Percentiles rank a stretch among this genome's conserved stretches.
Evolutionary conservation across 2,113 vertebrate genomes (phyloP).

Genomic region (Sinocyclocheilus rhinocerous): DNA sequence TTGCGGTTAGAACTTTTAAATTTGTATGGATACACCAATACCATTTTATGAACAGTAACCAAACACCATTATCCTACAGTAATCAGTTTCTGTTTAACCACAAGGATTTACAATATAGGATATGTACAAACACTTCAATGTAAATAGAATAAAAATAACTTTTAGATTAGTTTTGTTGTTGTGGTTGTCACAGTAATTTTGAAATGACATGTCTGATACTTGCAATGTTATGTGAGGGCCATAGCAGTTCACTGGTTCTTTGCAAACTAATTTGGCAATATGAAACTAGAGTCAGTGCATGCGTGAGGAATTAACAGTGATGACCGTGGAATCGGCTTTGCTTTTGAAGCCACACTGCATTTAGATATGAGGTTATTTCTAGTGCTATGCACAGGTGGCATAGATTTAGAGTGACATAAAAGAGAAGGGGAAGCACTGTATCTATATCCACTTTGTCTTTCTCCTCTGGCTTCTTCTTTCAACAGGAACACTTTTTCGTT

Average conservation of each 20-base stretch:
- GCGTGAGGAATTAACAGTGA: not conserved
- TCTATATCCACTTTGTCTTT: not conserved
- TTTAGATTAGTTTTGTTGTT: not conserved
- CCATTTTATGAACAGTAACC: not conserved
- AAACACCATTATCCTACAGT: not conserved
- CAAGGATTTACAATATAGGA: not conserved
- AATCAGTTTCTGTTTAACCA: not conserved
- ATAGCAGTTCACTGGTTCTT: not conserved
- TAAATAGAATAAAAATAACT: not conserved
- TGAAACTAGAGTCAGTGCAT: not conserved
- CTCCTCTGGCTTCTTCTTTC: not conserved
- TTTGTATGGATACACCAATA: not conserved
- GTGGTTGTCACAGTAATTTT: too few species aligned
- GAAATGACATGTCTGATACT: not conserved
- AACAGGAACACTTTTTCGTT: not conserved
- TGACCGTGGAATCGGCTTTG: not conserved
- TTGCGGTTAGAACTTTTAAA: not conserved
- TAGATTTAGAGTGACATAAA: conserved; percentile 2
- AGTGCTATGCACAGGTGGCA: conserved; percentile 13
- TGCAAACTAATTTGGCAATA: not conserved
- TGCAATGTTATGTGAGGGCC: not conserved
- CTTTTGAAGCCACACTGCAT: not conserved
- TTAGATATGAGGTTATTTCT: conserved; percentile 15
- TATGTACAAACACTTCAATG: not conserved
- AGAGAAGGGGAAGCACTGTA: not conserved